Percentiles rank a stretch among this genome's conserved stretches.
phyloP scores from a whole-genome alignment of 2,888 invertebrate genomes.

The Linnaemya vulpina region DNA sequence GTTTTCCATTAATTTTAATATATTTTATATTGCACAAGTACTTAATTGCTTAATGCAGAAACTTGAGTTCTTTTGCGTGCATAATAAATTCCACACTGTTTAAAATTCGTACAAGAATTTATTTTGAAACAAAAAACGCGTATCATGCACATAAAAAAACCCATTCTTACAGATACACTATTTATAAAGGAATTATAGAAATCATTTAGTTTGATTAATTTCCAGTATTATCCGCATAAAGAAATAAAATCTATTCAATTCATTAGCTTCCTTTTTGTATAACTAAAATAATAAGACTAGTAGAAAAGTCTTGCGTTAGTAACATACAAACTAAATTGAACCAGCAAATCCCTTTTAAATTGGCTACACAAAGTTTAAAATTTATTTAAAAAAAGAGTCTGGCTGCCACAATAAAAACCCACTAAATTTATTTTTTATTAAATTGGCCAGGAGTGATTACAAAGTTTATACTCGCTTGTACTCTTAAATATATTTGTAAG shows the following conservation, averaged over 20 bases:
- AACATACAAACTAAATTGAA: slow-evolving; percentile 18
- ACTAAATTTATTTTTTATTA: slow-evolving; percentile 39
- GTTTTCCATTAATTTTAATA: too few species aligned
- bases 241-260: not conserved
- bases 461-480: not conserved
- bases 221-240: not conserved
- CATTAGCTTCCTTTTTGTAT: not conserved
- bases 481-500: not conserved
- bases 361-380: slow-evolving; percentile 4
- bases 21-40: too few species aligned
- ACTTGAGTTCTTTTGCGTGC: too few species aligned
- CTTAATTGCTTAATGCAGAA: too few species aligned
- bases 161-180: too few species aligned
- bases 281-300: slow-evolving; percentile 5
- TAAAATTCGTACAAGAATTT: too few species aligned
- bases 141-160: too few species aligned
- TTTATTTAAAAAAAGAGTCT: not conserved
- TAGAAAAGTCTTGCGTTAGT: slow-evolving; percentile 7
- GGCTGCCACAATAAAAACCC: slow-evolving; percentile 6
- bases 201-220: slow-evolving; percentile 33
- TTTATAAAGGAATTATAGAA: not conserved
- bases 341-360: not conserved
- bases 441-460: slow-evolving; percentile 16
- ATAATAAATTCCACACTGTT: too few species aligned
- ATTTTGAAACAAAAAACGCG: too few species aligned